These are phyloP conservation scores for Meles meles DNA, from an alignment of 2,113 vertebrate species.

Conservation along the genomic window DNA sequence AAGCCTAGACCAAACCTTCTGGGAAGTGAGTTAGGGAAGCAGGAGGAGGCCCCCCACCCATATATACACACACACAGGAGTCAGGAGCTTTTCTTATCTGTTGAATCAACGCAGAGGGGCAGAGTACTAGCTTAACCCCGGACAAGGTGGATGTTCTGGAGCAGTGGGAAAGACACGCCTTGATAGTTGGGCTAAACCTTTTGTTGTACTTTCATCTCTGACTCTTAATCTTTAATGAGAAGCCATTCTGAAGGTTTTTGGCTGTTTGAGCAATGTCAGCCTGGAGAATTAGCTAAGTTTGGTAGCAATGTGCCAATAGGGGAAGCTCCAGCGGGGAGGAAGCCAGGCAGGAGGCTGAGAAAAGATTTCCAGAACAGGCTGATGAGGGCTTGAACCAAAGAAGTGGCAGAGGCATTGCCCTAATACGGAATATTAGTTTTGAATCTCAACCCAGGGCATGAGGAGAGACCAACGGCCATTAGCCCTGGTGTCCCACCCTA, in stretches of 20 bases:
- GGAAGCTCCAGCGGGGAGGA: background rate
- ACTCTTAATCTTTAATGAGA: background rate
- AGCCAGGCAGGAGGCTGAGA: background rate
- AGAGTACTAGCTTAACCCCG: background rate
- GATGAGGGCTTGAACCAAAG: background rate
- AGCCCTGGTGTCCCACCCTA: rapidly evolving
- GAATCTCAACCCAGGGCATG: background rate
- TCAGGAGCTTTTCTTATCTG: background rate
- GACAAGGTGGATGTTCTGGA: too few species aligned
- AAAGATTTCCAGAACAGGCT: background rate
- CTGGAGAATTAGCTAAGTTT: background rate
- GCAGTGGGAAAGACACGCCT: background rate
- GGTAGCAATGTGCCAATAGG: background rate
- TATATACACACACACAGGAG: background rate
- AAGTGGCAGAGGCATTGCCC: background rate
- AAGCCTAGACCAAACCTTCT: background rate
- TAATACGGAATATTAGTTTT: background rate
- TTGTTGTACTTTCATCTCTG: background rate
- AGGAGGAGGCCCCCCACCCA: background rate
- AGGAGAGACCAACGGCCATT: rapidly evolving
- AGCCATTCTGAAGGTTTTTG: background rate
- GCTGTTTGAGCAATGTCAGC: background rate
- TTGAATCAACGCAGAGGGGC: background rate
- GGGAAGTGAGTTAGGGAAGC: background rate
- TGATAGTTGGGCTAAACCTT: background rate